These are phyloP conservation scores for Stichopus horrens DNA, from an alignment of 53 echinoderm and acorn worm genomes.

Conservation along the genomic window DNA sequence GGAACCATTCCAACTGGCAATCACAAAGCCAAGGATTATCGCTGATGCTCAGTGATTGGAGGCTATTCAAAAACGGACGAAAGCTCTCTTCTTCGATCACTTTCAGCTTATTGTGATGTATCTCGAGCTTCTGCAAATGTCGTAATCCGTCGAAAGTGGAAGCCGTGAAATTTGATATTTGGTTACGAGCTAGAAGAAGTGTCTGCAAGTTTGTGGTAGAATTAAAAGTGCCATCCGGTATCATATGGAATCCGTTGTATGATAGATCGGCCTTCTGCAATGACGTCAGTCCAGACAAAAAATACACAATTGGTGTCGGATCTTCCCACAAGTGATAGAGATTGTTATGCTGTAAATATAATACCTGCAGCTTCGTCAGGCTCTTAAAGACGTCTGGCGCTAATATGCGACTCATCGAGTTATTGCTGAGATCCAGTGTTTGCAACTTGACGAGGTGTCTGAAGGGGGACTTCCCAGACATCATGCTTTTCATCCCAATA, in stretches of 20 bases:
- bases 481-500: conserved; percentile 51
- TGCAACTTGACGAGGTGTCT: conserved; percentile 42
- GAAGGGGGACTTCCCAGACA: conserved; percentile 70
- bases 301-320: conserved; percentile 39
- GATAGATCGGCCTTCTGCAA: conserved; percentile 72
- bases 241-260: conserved; percentile 73
- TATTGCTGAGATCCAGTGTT: conserved; percentile 85
- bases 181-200: conserved; percentile 68
- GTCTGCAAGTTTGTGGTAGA: conserved; percentile 47
- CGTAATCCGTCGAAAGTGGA: conserved; percentile 52
- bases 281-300: conserved; percentile 53
- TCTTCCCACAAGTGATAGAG: conserved; percentile 70
- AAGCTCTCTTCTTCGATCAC: conserved; percentile 72
- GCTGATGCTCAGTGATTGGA: conserved; percentile 57
- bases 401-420: conserved; percentile 65
- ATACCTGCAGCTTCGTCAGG: conserved; percentile 57
- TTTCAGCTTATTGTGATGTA: conserved; percentile 71
- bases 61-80: conserved; percentile 55
- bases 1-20: conserved; percentile 87
- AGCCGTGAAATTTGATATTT: conserved; percentile 57
- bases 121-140: conserved; percentile 60
- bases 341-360: conserved; percentile 90
- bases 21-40: conserved; percentile 81
- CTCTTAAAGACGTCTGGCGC: conserved; percentile 57
- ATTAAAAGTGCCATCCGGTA: conserved; percentile 62